Conservation (phyloP, 1,140 invertebrate genomes). For the Polypedilum vanderplanki region DNA sequence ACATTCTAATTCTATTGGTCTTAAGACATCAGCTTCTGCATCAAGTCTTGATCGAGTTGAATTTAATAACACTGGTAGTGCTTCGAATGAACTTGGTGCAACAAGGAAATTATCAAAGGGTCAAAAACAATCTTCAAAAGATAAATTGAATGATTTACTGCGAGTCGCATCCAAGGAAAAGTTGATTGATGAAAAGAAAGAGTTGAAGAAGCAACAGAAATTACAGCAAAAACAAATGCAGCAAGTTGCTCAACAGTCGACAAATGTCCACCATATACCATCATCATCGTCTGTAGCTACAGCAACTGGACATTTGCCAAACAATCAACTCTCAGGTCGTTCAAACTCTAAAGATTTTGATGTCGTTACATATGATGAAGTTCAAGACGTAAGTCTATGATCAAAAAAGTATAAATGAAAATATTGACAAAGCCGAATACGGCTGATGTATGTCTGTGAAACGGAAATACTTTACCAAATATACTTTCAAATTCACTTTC, state of each 20-base stretch:
- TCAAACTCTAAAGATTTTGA: constrained; percentile 30
- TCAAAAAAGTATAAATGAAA: no score
- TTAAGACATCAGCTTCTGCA: constrained; percentile 47
- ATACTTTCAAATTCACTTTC: not conserved
- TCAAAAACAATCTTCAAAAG: not conserved
- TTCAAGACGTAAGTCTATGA: not conserved
- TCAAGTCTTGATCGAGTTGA: constrained; percentile 45
- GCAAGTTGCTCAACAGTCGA: constrained; percentile 2
- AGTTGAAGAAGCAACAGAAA: constrained; percentile 38
- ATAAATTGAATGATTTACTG: constrained; percentile 19
- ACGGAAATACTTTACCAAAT: no score
- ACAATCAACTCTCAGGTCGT: constrained; percentile 36
- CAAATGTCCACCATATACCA: not conserved
- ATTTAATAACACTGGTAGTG: constrained; percentile 29
- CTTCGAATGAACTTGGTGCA: constrained; percentile 29
- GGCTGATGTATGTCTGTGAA: no score
- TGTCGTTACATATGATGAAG: constrained; percentile 10
- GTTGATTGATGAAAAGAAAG: constrained; percentile 45
- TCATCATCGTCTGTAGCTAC: constrained; percentile 27
- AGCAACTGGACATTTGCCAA: constrained; percentile 31
- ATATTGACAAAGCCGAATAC: no score
- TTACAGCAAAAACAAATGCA: constrained; percentile 30
- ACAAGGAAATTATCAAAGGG: constrained; percentile 29
- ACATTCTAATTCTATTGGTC: constrained; percentile 34
- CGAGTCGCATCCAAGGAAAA: constrained; percentile 45